These are phyloP conservation scores for Phyllostomus discolor DNA, from an alignment of 2,113 vertebrate species.

Conservation along the genomic window DNA sequence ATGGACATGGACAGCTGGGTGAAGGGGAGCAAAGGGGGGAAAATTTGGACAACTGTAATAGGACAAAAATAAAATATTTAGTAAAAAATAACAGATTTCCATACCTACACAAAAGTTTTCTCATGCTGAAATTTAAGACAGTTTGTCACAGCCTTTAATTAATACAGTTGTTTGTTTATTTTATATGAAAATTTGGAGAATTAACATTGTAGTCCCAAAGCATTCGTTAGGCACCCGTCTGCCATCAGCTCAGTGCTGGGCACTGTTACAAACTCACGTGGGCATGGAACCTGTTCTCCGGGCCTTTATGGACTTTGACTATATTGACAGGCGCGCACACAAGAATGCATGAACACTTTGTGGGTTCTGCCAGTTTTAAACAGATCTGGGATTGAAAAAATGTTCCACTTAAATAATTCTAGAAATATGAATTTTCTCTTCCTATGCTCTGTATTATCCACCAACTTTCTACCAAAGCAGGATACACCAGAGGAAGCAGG, in stretches of 20 bases:
- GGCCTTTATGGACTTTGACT: neutral
- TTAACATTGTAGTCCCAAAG: neutral
- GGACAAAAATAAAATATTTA: too few species aligned
- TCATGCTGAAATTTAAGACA: constrained; percentile 3
- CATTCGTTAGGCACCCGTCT: neutral
- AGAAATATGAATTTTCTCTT: neutral
- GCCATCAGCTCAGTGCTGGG: neutral
- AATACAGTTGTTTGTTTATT: constrained; percentile 1
- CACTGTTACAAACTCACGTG: neutral
- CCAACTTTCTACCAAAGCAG: neutral
- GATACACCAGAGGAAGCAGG: neutral
- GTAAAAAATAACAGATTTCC: neutral
- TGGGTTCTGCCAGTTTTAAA: neutral
- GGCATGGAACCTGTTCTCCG: neutral
- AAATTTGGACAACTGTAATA: too few species aligned
- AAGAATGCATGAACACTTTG: neutral
- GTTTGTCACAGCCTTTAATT: neutral
- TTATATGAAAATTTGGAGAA: neutral
- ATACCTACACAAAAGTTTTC: neutral
- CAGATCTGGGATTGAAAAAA: neutral
- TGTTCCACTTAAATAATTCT: neutral
- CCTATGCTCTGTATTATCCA: neutral
- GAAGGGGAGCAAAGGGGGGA: too few species aligned
- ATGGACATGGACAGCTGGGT: too few species aligned
- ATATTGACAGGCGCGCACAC: neutral